phyloP scores from a whole-genome alignment of 2,888 invertebrate genomes.

The Dynastes hyllus region DNA sequence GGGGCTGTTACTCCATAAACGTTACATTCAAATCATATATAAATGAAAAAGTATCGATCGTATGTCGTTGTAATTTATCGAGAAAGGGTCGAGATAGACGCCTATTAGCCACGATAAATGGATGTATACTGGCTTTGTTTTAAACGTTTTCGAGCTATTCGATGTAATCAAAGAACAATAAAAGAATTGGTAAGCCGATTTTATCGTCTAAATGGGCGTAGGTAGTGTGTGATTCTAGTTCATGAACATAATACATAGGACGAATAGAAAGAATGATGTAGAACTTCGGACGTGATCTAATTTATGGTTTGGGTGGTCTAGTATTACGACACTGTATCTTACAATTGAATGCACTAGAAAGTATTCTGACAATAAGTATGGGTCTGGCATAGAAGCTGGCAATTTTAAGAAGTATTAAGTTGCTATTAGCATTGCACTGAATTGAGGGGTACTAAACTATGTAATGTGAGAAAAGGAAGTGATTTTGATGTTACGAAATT shows the following conservation, averaged over 20 bases:
- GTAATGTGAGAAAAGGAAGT: too few relatives aligned
- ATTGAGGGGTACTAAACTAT: too few relatives aligned
- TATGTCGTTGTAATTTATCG: constrained; percentile 17
- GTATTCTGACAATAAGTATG: too few relatives aligned
- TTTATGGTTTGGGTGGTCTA: constrained; percentile 1
- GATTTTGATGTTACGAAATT: too few relatives aligned
- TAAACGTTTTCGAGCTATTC: not conserved
- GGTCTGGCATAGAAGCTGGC: too few relatives aligned
- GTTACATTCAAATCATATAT: constrained; percentile 3
- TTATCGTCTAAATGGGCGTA: constrained; percentile 8
- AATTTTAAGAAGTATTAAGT: too few relatives aligned
- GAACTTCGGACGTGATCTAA: not conserved
- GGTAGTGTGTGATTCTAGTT: not conserved
- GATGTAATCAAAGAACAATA: constrained; percentile 26
- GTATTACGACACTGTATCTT: not conserved
- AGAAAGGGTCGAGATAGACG: constrained; percentile 7
- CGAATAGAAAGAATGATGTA: not conserved
- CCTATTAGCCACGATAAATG: constrained; percentile 22
- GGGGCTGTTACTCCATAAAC: too few relatives aligned
- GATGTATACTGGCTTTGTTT: constrained; percentile 14
- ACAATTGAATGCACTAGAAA: too few relatives aligned
- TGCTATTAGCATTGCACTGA: too few relatives aligned
- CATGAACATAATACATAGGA: too few relatives aligned
- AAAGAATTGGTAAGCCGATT: constrained; percentile 35
- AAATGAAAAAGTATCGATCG: constrained; percentile 27